A percentile compares a stretch with the other conserved stretches of the same genome.
phyloP scores from a whole-genome alignment of 2,113 vertebrate genomes.

The Pelecanoides urinatrix region DNA sequence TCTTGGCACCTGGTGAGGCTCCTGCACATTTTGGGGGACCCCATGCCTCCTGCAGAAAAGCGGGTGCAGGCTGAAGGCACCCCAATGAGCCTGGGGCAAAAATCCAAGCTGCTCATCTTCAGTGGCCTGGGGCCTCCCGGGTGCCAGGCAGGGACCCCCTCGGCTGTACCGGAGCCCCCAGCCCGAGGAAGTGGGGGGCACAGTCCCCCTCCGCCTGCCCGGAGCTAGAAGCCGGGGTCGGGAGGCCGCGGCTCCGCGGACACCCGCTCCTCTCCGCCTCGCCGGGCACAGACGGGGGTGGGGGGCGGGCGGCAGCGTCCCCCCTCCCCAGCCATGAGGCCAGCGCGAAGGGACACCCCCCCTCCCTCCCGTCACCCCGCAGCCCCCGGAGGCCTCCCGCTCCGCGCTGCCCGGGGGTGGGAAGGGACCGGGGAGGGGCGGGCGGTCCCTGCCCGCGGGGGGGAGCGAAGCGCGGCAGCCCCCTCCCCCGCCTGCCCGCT shows the following conservation, averaged over 20 bases:
- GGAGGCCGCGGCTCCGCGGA: neutral
- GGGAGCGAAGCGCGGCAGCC: conserved; percentile 7
- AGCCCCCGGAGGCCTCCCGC: conserved; percentile 24
- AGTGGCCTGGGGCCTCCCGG: rapidly evolving
- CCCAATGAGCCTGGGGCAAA: neutral
- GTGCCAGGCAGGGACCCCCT: no score
- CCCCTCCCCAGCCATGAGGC: neutral
- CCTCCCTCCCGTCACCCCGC: neutral
- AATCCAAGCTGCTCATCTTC: no score
- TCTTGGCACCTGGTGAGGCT: neutral
- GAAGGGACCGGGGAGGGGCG: conserved; percentile 58
- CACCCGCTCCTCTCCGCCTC: neutral
- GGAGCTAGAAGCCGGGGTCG: no score
- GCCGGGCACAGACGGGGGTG: neutral
- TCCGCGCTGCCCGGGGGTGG: conserved; percentile 47
- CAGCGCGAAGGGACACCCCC: neutral
- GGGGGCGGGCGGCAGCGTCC: neutral
- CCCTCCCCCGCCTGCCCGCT: conserved; percentile 19
- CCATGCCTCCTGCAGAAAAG: neutral
- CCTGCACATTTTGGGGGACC: neutral
- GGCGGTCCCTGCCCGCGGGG: conserved; percentile 73
- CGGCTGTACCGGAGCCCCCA: neutral
- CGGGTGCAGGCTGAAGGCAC: rapidly evolving
- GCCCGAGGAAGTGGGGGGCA: no score
- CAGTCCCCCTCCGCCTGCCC: neutral